Evolutionary conservation across 2,113 vertebrate genomes (phyloP).

Genomic region (Balaeniceps rex): DNA sequence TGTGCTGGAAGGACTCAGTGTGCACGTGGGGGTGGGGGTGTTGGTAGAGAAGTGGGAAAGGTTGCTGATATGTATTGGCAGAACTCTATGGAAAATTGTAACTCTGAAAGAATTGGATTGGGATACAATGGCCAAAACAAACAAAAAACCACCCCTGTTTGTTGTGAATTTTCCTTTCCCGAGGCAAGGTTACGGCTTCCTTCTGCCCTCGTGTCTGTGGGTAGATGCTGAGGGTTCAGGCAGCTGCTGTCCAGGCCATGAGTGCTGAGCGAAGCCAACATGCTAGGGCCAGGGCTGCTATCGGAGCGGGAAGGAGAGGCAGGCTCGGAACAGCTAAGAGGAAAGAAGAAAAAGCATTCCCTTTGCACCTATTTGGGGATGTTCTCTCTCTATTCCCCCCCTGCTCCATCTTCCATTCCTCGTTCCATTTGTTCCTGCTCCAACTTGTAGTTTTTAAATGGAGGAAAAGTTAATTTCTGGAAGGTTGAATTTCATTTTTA

Average conservation of each 20-base stretch:
- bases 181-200: background rate
- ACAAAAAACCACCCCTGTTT: accelerated
- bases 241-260: background rate
- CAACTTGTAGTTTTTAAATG: background rate
- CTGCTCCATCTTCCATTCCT: background rate
- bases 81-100: background rate
- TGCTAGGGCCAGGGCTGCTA: background rate
- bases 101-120: background rate
- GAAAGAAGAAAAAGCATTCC: background rate
- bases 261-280: background rate
- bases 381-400: background rate
- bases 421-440: background rate
- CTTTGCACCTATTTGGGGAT: background rate
- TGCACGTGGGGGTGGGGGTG: accelerated
- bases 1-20: background rate
- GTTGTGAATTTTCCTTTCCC: background rate
- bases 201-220: background rate
- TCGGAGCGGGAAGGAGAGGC: background rate
- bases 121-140: too few species aligned
- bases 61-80: background rate
- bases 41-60: background rate
- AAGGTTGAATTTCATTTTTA: background rate
- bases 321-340: background rate
- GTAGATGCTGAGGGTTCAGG: background rate
- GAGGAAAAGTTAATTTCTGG: background rate